These are phyloP conservation scores for Caloenas nicobarica DNA, from an alignment of 2,113 vertebrate species.

Conservation along the genomic window DNA sequence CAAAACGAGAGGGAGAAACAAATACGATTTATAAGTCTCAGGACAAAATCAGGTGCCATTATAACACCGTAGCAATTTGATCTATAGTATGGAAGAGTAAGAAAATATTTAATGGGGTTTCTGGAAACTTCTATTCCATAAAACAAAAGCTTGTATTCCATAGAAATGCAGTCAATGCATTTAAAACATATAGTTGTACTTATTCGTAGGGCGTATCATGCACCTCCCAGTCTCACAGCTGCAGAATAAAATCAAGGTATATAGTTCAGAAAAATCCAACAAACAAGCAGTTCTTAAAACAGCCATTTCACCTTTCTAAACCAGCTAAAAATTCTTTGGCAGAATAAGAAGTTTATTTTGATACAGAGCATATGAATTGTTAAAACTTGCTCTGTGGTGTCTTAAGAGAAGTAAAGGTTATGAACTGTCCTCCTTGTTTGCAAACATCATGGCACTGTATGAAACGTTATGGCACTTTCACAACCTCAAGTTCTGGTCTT, in stretches of 20 bases:
- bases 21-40: not conserved
- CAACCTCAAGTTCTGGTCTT: not conserved
- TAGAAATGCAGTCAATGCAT: not conserved
- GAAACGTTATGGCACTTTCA: not conserved
- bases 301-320: not conserved
- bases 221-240: not conserved
- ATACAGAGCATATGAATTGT: not conserved
- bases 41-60: not conserved
- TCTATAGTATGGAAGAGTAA: not conserved
- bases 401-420: not conserved
- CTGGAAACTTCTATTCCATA: not conserved
- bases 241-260: not conserved
- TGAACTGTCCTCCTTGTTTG: not conserved
- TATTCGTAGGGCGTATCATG: not conserved
- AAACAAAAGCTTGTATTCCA: not conserved
- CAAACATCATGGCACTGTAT: not conserved
- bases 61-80: not conserved
- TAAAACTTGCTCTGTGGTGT: not conserved
- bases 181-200: not conserved
- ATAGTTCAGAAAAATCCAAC: not conserved
- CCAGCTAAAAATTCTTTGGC: constrained; percentile 29
- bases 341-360: not conserved
- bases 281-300: not conserved
- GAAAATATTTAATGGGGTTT: not conserved
- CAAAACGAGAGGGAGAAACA: not conserved